A percentile compares a stretch with the other conserved stretches of the same genome.
Conservation (phyloP, 2,113 vertebrate species). For the Nesoenas mayeri region DNA sequence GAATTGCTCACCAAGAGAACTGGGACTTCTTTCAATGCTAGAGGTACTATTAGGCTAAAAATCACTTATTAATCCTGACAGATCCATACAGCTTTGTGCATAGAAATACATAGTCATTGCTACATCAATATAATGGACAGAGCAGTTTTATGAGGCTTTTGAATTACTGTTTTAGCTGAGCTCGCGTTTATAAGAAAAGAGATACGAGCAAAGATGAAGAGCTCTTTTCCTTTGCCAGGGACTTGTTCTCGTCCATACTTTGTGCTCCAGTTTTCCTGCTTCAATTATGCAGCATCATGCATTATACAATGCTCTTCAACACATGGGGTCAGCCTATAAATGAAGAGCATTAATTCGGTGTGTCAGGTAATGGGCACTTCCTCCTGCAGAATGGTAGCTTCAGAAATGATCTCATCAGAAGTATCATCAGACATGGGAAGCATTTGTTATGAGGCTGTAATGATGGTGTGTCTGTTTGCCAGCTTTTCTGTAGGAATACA, state of each 20-base stretch:
- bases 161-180: not conserved
- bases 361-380: not conserved
- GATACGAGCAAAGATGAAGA: not conserved
- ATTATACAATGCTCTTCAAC: slow-evolving; percentile 25
- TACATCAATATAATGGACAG: not conserved
- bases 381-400: not conserved
- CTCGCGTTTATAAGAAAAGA: not conserved
- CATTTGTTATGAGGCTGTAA: not conserved
- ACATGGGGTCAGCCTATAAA: slow-evolving; percentile 8
- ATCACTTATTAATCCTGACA: not conserved
- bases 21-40: not conserved
- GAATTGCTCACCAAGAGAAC: not conserved
- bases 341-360: not conserved
- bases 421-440: rapidly evolving
- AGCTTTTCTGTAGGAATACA: not conserved
- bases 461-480: not conserved
- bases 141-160: not conserved
- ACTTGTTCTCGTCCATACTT: not conserved
- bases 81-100: not conserved
- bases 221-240: not conserved
- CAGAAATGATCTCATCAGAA: slow-evolving; percentile 5
- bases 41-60: not conserved
- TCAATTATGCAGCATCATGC: slow-evolving; percentile 42
- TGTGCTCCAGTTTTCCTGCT: slow-evolving; percentile 7
- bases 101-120: not conserved